phyloP scores from a whole-genome alignment of 2,888 invertebrate genomes.

The Siphlonurus alternatus region DNA sequence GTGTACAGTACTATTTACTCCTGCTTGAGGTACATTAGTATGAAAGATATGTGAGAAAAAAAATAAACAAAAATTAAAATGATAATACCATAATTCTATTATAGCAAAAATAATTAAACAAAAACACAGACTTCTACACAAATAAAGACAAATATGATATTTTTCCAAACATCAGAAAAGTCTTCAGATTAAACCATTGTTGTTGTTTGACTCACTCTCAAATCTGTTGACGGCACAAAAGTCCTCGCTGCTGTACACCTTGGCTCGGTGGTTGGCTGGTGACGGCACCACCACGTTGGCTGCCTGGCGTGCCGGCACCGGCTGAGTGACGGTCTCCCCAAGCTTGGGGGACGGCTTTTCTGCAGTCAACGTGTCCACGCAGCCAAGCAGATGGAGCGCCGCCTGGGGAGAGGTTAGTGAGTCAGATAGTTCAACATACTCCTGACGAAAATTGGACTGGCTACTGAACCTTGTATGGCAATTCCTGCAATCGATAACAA shows the following conservation, averaged over 20 bases:
- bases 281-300: constrained; percentile 9
- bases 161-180: background rate
- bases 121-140: too few relatives aligned
- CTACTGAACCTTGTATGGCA: too few relatives aligned
- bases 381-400: constrained; percentile 77
- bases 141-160: too few relatives aligned
- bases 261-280: constrained; percentile 25
- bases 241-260: constrained; percentile 59
- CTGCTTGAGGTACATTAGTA: too few relatives aligned
- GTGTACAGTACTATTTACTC: too few relatives aligned
- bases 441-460: too few relatives aligned
- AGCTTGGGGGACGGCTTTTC: constrained; percentile 14
- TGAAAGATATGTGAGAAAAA: too few relatives aligned
- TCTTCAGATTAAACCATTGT: background rate
- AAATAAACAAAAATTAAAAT: too few relatives aligned
- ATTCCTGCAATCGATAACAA: too few relatives aligned
- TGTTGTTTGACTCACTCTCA: constrained; percentile 41
- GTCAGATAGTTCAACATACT: too few relatives aligned
- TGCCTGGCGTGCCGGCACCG: constrained; percentile 25
- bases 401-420: constrained; percentile 41
- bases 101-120: too few relatives aligned
- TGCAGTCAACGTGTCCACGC: constrained; percentile 74
- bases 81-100: too few relatives aligned
- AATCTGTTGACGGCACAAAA: constrained; percentile 73
- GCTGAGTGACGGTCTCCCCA: background rate